A percentile compares a stretch with the other conserved stretches of the same genome.
These are phyloP conservation scores for Netelia fuscicornis DNA, from an alignment of 2,888 invertebrate species.

Conservation along the genomic window DNA sequence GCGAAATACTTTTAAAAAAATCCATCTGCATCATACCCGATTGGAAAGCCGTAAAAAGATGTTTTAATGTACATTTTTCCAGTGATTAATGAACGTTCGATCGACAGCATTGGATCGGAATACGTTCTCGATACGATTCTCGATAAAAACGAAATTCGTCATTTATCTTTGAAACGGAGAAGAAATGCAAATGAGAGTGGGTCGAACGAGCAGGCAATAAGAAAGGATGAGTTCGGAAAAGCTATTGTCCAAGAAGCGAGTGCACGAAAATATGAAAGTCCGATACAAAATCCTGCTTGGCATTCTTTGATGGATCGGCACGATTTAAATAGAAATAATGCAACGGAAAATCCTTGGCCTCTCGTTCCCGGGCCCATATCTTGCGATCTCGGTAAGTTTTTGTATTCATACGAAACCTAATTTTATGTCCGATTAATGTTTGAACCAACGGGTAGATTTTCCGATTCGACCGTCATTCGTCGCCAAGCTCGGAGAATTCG, in stretches of 20 bases:
- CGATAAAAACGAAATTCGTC: background rate
- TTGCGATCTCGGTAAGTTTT: slow-evolving; percentile 51
- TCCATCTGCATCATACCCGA: too few species aligned
- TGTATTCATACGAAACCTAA: background rate
- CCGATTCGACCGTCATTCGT: slow-evolving; percentile 58
- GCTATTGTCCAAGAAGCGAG: background rate
- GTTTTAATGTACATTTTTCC: too few species aligned
- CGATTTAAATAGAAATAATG: background rate
- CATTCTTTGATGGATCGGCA: background rate
- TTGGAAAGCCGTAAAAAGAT: too few species aligned
- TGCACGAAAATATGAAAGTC: background rate
- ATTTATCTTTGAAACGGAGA: too few species aligned
- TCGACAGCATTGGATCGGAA: slow-evolving; percentile 8
- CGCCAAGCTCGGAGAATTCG: slow-evolving; percentile 60
- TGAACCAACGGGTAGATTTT: slow-evolving; percentile 35
- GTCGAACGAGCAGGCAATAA: background rate
- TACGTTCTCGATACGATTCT: background rate
- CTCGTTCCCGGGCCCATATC: slow-evolving; percentile 62
- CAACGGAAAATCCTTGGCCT: slow-evolving; percentile 57
- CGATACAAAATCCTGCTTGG: background rate
- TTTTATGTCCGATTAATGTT: background rate
- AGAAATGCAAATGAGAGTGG: background rate
- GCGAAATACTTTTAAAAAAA: background rate
- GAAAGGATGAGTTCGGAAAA: background rate
- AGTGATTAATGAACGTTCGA: slow-evolving; percentile 14